Conservation (phyloP, 2,888 invertebrate species). For the Gastracanthus pulcherrimus region DNA sequence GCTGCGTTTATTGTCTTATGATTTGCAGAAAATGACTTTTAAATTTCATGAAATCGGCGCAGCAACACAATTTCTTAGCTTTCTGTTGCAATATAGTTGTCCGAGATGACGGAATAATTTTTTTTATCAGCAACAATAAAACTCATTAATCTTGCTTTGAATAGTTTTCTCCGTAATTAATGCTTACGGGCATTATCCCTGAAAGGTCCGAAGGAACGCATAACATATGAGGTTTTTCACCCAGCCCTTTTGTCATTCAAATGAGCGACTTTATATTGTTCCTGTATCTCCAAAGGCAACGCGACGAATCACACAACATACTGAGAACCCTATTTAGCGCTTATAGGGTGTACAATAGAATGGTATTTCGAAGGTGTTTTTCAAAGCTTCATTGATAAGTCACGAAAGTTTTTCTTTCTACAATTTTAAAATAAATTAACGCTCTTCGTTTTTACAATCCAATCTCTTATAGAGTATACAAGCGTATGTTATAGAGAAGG, state of each 20-base stretch:
- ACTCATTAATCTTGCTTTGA: neutral
- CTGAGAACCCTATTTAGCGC: neutral
- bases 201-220: neutral
- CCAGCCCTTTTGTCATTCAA: neutral
- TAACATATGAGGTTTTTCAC: neutral
- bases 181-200: neutral
- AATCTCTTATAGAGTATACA: no score
- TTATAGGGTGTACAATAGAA: neutral
- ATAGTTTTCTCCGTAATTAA: neutral
- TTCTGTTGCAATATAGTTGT: no score
- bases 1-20: neutral
- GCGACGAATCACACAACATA: neutral
- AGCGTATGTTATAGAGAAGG: no score
- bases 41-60: no score
- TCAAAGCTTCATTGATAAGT: neutral
- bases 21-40: conserved; percentile 15
- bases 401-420: neutral
- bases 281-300: neutral
- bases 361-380: neutral
- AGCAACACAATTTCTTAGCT: neutral
- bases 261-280: neutral
- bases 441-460: neutral
- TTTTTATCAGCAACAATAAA: neutral
- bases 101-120: neutral
- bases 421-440: neutral